Percentiles rank a stretch among this genome's conserved stretches.
These are phyloP conservation scores for Spodoptera littoralis DNA, from an alignment of 2,888 invertebrate species.

Conservation along the genomic window DNA sequence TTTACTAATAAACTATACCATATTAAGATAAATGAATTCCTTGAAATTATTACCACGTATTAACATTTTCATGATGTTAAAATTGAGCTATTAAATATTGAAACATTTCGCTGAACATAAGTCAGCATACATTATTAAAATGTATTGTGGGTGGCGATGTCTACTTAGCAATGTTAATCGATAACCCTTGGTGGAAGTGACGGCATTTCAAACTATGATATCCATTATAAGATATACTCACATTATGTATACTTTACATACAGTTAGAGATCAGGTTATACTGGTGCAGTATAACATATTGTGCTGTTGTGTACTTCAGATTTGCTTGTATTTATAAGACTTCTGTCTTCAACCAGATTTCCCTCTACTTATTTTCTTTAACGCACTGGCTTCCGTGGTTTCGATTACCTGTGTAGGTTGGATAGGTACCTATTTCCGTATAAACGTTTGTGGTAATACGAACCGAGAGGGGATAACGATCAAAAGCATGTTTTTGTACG, in stretches of 20 bases:
- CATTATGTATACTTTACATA: no score
- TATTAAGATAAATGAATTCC: no score
- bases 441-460: conserved; percentile 16
- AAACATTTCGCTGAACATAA: not conserved
- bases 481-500: conserved; percentile 2
- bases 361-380: conserved; percentile 10
- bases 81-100: no score
- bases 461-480: conserved; percentile 12
- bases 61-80: no score
- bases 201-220: no score
- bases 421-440: not conserved
- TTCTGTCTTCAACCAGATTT: conserved; percentile 16
- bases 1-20: no score
- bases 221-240: no score
- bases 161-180: conserved; percentile 1
- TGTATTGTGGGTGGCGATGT: conserved; percentile 1
- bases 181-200: conserved; percentile 1
- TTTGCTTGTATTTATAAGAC: conserved; percentile 13
- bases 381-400: conserved; percentile 19
- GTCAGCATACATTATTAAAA: not conserved
- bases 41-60: no score
- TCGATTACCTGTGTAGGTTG: conserved; percentile 9
- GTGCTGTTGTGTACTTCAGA: not conserved
- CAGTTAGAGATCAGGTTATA: no score
- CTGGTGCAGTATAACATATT: no score